These are phyloP conservation scores for Drosophila saltans DNA, from an alignment of 1,140 invertebrate species.

Conservation along the genomic window DNA sequence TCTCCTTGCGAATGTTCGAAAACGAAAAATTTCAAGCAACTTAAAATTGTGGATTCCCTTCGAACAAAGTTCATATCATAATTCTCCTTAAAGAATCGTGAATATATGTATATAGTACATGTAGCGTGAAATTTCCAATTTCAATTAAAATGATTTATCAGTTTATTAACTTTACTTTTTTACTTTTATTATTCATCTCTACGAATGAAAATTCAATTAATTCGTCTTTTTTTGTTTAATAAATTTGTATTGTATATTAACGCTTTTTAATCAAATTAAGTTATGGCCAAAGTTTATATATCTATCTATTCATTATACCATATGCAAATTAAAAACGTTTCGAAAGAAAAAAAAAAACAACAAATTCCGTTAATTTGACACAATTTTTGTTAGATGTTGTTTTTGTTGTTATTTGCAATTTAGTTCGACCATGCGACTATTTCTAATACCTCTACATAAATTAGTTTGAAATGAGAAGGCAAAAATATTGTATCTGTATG, in stretches of 20 bases:
- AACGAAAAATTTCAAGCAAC: too few relatives aligned
- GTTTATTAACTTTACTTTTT: neutral
- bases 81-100: too few relatives aligned
- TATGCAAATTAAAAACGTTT: constrained; percentile 46
- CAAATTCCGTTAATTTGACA: constrained; percentile 47
- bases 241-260: neutral
- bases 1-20: too few relatives aligned
- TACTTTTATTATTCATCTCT: neutral
- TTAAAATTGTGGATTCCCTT: too few relatives aligned
- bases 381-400: constrained; percentile 44
- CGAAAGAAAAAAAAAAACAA: constrained; percentile 6
- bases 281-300: neutral
- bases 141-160: neutral
- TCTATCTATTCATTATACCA: neutral
- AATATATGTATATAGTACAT: too few relatives aligned
- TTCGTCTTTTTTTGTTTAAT: too few relatives aligned
- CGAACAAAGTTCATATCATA: too few relatives aligned
- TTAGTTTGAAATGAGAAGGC: constrained; percentile 10
- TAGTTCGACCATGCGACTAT: constrained; percentile 15
- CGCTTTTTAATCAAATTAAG: neutral
- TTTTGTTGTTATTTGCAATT: constrained; percentile 15
- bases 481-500: neutral
- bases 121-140: neutral
- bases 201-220: neutral
- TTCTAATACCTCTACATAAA: constrained; percentile 17